A percentile compares a stretch with the other conserved stretches of the same genome.
Conservation (phyloP, 1,140 invertebrate genomes). For the Drosophila watanabei region DNA sequence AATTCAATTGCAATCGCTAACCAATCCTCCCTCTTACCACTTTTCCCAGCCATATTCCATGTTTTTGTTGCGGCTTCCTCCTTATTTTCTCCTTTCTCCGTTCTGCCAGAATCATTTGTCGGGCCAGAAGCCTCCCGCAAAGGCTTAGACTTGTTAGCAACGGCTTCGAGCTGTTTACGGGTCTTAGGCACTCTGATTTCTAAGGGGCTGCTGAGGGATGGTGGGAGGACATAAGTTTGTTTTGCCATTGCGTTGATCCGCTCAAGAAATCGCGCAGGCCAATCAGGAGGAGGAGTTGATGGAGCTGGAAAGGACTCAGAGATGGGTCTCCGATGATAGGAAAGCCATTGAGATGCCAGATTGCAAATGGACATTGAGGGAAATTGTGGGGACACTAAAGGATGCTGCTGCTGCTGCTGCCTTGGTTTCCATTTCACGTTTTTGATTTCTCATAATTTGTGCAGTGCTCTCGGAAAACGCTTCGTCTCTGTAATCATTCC, state of each 20-base stretch:
- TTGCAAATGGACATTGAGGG: conserved; percentile 26
- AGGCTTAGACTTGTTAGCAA: conserved; percentile 66
- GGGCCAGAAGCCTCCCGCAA: conserved; percentile 18
- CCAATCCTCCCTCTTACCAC: conserved; percentile 21
- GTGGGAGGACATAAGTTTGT: conserved; percentile 36
- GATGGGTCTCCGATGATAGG: conserved; percentile 48
- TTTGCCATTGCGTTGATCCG: conserved; percentile 55
- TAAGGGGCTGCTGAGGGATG: neutral
- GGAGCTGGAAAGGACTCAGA: conserved; percentile 5
- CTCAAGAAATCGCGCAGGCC: conserved; percentile 48
- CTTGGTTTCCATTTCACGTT: conserved; percentile 43
- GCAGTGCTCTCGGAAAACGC: conserved; percentile 20
- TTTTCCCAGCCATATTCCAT: conserved; percentile 34
- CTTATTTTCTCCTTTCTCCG: conserved; percentile 1
- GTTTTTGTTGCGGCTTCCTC: conserved; percentile 67
- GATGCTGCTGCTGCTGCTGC: conserved; percentile 6
- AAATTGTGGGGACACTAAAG: conserved; percentile 9
- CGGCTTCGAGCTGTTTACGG: conserved; percentile 58
- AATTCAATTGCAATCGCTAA: conserved; percentile 75
- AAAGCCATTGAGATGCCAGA: conserved; percentile 45
- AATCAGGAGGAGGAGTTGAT: conserved; percentile 11
- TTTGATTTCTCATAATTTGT: conserved; percentile 63
- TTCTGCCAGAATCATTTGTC: conserved; percentile 33
- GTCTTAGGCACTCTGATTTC: conserved; percentile 28
- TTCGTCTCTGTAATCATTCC: conserved; percentile 20